A percentile compares a stretch with the other conserved stretches of the same genome.
Conservation (phyloP, 2,113 vertebrate genomes). For the Ptilorrhoa leucosticta region DNA sequence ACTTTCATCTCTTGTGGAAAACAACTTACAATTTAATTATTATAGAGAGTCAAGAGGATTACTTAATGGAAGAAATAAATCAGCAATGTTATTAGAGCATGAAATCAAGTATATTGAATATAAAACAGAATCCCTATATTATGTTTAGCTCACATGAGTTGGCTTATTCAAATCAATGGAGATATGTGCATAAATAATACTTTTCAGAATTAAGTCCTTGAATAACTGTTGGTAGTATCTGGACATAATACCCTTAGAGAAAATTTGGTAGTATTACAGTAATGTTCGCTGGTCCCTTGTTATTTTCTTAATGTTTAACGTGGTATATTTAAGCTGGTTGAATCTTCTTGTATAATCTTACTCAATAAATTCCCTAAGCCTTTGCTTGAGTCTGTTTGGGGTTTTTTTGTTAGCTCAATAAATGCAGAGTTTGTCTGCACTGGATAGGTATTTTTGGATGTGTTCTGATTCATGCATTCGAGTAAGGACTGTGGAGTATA, state of each 20-base stretch:
- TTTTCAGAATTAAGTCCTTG: neutral
- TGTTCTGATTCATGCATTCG: neutral
- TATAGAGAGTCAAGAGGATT: constrained; percentile 51
- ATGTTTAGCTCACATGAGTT: neutral
- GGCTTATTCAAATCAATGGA: neutral
- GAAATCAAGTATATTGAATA: constrained; percentile 58
- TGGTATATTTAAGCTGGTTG: neutral
- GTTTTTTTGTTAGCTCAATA: neutral
- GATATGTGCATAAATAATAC: neutral
- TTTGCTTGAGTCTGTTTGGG: neutral
- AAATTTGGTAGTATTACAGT: neutral
- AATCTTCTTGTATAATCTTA: neutral
- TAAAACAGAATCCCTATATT: neutral
- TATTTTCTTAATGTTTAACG: neutral
- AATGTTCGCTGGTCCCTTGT: neutral
- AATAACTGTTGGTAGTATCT: neutral
- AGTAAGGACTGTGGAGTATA: neutral
- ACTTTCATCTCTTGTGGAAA: constrained; percentile 37
- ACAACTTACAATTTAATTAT: constrained; percentile 49
- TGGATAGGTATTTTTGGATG: neutral
- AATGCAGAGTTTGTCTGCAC: neutral
- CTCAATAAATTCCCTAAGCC: neutral
- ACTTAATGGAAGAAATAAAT: constrained; percentile 60
- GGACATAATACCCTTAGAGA: neutral
- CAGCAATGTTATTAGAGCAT: constrained; percentile 62